A percentile compares a stretch with the other conserved stretches of the same genome.
phyloP scores from a whole-genome alignment of 2,113 vertebrate genomes.

The Syngnathus floridae region DNA sequence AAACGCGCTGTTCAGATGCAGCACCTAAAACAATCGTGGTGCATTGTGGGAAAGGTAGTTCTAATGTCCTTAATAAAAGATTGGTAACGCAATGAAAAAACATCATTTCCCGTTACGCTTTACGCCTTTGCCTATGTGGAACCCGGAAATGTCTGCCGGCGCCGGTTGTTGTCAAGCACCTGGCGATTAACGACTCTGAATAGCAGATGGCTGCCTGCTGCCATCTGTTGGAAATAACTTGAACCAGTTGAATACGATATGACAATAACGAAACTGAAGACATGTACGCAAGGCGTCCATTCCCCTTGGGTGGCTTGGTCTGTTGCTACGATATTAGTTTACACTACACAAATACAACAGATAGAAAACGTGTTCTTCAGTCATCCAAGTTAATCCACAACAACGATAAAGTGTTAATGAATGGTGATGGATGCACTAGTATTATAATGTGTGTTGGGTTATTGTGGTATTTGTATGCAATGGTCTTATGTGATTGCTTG shows the following conservation, averaged over 20 bases:
- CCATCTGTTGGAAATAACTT: conserved; percentile 38
- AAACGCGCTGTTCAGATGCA: conserved; percentile 32
- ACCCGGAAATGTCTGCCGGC: conserved; percentile 42
- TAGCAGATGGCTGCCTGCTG: conserved; percentile 25
- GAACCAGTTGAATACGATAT: neutral
- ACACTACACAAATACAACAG: too few species aligned
- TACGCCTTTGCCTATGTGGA: conserved; percentile 59
- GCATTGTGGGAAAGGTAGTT: conserved; percentile 48
- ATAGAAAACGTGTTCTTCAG: too few species aligned
- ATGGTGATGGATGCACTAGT: too few species aligned
- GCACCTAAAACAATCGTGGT: neutral
- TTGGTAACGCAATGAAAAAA: neutral
- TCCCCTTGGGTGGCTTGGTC: too few species aligned
- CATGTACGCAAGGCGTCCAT: too few species aligned
- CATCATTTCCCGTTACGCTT: conserved; percentile 50
- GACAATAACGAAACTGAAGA: neutral
- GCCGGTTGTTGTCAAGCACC: conserved; percentile 26
- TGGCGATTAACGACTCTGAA: neutral
- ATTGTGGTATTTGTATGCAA: too few species aligned
- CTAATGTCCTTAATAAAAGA: fast-evolving
- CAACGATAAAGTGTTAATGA: too few species aligned
- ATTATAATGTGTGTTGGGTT: too few species aligned
- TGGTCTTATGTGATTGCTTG: neutral
- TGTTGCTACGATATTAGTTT: too few species aligned
- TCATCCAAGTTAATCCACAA: too few species aligned